phyloP scores from a whole-genome alignment of 2,797 vertebrate genomes.

The Lacerta agilis region DNA sequence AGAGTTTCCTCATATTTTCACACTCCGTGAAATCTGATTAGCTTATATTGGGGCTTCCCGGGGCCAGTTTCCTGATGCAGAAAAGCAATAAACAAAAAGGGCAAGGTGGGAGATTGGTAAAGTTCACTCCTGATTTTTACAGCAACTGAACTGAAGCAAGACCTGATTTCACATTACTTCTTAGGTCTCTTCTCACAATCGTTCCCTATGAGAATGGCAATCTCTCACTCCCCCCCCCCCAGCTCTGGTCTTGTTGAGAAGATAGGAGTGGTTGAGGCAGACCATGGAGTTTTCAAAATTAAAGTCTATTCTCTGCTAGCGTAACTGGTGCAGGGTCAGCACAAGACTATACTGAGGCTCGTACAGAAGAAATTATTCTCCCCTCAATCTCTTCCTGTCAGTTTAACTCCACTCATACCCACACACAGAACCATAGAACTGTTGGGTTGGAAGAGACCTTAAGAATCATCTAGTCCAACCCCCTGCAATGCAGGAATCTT shows the following conservation, averaged over 20 bases:
- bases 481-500: too few species aligned
- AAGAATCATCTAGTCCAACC: too few species aligned
- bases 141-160: not conserved
- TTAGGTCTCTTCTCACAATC: not conserved
- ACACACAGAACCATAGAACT: too few species aligned
- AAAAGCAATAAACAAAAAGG: slow-evolving; percentile 27
- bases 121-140: slow-evolving; percentile 7
- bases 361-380: not conserved
- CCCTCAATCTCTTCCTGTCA: not conserved
- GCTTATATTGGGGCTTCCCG: not conserved
- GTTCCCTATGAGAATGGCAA: not conserved
- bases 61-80: slow-evolving; percentile 12
- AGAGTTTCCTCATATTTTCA: slow-evolving; percentile 28
- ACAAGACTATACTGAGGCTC: not conserved
- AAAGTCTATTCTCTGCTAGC: not conserved
- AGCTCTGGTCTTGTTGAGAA: not conserved
- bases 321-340: not conserved
- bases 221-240: not conserved
- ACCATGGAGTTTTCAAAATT: not conserved
- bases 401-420: not conserved
- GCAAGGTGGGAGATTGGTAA: not conserved
- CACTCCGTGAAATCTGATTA: slow-evolving; percentile 28
- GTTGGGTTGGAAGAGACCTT: too few species aligned
- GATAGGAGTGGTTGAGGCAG: not conserved
- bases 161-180: slow-evolving; percentile 2